Conservation (phyloP, 2,113 vertebrate species). For the Aix galericulata region DNA sequence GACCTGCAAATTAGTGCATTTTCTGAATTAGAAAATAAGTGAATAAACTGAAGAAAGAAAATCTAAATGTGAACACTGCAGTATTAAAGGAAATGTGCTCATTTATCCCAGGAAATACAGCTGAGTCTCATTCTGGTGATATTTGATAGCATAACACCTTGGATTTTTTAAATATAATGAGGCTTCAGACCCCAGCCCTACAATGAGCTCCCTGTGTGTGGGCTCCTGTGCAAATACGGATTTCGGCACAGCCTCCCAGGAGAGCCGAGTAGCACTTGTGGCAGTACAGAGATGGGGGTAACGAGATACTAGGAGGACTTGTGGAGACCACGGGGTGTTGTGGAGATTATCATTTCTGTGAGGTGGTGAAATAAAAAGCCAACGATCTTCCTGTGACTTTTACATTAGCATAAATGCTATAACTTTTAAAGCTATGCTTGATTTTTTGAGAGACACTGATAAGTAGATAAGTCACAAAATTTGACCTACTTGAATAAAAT, state of each 20-base stretch:
- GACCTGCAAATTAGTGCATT: conserved; percentile 66
- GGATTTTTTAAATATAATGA: conserved; percentile 12
- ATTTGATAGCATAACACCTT: conserved; percentile 20
- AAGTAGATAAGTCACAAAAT: conserved; percentile 14
- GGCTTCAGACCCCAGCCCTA: conserved; percentile 31
- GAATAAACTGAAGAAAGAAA: conserved; percentile 60
- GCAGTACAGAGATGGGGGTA: not conserved
- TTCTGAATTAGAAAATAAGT: conserved; percentile 65
- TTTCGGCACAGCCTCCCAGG: not conserved
- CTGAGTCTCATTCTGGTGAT: conserved; percentile 14
- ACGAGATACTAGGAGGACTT: not conserved
- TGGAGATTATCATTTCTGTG: not conserved
- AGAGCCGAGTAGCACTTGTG: conserved; percentile 2
- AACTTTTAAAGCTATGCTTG: conserved; percentile 6
- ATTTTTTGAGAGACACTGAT: conserved; percentile 1
- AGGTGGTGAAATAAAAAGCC: conserved; percentile 23
- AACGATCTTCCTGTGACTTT: not conserved
- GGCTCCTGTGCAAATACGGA: not conserved
- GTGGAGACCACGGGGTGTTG: conserved; percentile 15
- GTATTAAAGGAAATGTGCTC: conserved; percentile 34
- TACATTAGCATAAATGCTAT: not conserved
- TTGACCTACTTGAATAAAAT: conserved; percentile 52
- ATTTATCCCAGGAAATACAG: conserved; percentile 42
- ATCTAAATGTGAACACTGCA: conserved; percentile 8
- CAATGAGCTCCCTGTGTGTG: not conserved